Percentiles rank a stretch among this genome's conserved stretches.
These are phyloP conservation scores for Plutella xylostella DNA, from an alignment of 2,888 invertebrate species.

Conservation along the genomic window DNA sequence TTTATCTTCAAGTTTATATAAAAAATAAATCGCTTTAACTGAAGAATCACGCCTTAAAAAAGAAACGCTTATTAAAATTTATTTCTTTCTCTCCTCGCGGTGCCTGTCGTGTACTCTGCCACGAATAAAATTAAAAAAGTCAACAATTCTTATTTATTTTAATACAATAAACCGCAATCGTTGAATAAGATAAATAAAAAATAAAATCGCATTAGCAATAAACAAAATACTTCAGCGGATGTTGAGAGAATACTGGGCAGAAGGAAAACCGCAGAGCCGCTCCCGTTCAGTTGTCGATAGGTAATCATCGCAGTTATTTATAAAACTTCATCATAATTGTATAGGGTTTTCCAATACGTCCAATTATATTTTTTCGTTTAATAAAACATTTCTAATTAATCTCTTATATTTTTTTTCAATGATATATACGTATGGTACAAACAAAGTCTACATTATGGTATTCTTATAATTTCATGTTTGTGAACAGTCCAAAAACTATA, in stretches of 20 bases:
- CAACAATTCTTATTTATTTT: conserved; percentile 71
- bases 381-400: too few species aligned
- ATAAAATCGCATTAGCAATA: conserved; percentile 71
- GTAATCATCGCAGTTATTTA: conserved; percentile 7
- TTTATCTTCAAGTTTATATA: conserved; percentile 67
- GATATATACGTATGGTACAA: too few species aligned
- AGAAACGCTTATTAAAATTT: conserved; percentile 70
- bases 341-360: too few species aligned
- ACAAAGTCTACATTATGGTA: too few species aligned
- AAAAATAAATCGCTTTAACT: conserved; percentile 69
- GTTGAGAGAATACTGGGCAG: conserved; percentile 38
- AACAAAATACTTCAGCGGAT: conserved; percentile 71
- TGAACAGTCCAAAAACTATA: too few species aligned
- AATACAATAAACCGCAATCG: conserved; percentile 71
- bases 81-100: conserved; percentile 66
- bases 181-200: conserved; percentile 71
- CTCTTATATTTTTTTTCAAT: too few species aligned
- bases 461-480: too few species aligned
- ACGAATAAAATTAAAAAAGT: conserved; percentile 69
- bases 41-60: conserved; percentile 71
- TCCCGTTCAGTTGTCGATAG: conserved; percentile 5
- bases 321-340: too few species aligned
- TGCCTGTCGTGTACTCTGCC: conserved; percentile 64
- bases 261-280: conserved; percentile 1
- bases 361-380: too few species aligned